These are phyloP conservation scores for Junonia oenone DNA, from an alignment of 2,888 invertebrate species.

Conservation along the genomic window DNA sequence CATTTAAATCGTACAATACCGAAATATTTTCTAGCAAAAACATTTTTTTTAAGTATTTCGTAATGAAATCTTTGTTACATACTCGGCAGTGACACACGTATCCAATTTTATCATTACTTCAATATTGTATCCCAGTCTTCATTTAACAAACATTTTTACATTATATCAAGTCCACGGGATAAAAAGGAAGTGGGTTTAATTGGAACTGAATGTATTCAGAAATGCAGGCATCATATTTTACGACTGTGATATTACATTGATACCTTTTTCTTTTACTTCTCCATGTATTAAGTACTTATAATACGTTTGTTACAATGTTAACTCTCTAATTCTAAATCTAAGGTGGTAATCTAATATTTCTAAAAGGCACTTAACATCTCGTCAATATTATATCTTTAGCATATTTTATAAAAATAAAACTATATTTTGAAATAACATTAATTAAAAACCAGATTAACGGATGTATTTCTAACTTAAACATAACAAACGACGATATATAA, in stretches of 20 bases:
- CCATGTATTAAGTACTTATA: not conserved
- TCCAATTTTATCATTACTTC: too few relatives aligned
- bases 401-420: not conserved
- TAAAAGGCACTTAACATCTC: conserved; percentile 1
- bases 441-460: not conserved
- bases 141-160: too few relatives aligned
- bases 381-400: not conserved
- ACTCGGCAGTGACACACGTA: not conserved
- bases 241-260: too few relatives aligned
- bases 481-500: not conserved
- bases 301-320: not conserved
- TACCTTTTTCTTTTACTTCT: too few relatives aligned
- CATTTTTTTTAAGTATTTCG: not conserved
- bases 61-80: not conserved
- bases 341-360: not conserved
- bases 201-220: too few relatives aligned
- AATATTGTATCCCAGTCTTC: too few relatives aligned
- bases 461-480: not conserved
- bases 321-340: not conserved
- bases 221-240: too few relatives aligned
- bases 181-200: too few relatives aligned
- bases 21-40: not conserved
- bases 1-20: not conserved
- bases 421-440: not conserved
- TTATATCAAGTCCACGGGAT: too few relatives aligned